Percentiles rank a stretch among this genome's conserved stretches.
Evolutionary conservation across 2,888 invertebrate genomes (phyloP).

Genomic region (Drosophila mimetica): DNA sequence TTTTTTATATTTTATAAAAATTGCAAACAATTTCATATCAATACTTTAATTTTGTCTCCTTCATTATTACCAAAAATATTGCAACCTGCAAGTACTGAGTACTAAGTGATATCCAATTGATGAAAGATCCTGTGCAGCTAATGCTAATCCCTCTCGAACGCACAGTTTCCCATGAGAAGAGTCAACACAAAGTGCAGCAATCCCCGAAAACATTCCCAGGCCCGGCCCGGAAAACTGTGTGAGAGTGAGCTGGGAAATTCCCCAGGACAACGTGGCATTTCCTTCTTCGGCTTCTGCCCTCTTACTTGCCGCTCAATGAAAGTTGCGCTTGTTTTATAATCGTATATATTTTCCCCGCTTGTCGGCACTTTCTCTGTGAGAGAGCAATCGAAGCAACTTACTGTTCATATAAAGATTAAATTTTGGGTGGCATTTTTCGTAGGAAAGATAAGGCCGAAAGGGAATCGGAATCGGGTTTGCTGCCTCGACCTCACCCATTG

Average conservation of each 20-base stretch:
- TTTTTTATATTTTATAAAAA: no score
- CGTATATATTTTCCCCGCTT: slow-evolving; percentile 2
- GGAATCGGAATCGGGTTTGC: slow-evolving; percentile 25
- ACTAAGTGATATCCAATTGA: slow-evolving; percentile 34
- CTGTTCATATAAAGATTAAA: slow-evolving; percentile 61
- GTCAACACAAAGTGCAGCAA: slow-evolving; percentile 33
- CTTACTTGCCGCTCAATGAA: slow-evolving; percentile 65
- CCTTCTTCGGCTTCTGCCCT: neutral
- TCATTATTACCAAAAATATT: neutral
- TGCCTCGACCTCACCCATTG: slow-evolving; percentile 36
- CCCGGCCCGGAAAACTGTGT: slow-evolving; percentile 9
- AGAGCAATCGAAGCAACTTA: slow-evolving; percentile 22
- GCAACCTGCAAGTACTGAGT: neutral
- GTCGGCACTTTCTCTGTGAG: slow-evolving; percentile 54
- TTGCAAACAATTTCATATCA: no score
- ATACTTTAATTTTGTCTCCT: no score
- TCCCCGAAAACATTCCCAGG: slow-evolving; percentile 29
- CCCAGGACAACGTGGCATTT: slow-evolving; percentile 31
- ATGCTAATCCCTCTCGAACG: slow-evolving; percentile 28
- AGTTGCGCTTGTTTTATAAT: slow-evolving; percentile 44
- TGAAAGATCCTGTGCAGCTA: slow-evolving; percentile 19
- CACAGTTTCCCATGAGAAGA: slow-evolving; percentile 35
- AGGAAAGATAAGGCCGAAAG: slow-evolving; percentile 63
- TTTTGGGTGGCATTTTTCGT: slow-evolving; percentile 76
- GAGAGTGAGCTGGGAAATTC: slow-evolving; percentile 24